phyloP scores from a whole-genome alignment of 2,888 invertebrate genomes.

The Opisthograptis luteolata region DNA sequence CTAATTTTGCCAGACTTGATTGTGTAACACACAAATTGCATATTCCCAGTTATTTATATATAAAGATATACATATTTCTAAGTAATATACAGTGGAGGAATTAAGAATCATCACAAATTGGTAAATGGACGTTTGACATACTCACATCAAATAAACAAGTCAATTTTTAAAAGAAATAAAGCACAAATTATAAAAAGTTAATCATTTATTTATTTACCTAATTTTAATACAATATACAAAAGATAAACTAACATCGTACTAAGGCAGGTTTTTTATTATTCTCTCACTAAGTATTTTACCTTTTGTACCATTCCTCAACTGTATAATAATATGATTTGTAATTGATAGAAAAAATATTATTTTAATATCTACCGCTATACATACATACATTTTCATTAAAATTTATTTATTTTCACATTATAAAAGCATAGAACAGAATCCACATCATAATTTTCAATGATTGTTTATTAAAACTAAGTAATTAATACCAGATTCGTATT shows the following conservation, averaged over 20 bases:
- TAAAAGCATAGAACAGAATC: constrained; percentile 61
- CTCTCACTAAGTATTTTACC: constrained; percentile 24
- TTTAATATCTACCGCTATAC: constrained; percentile 42
- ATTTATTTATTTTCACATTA: constrained; percentile 57
- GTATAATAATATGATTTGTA: constrained; percentile 60
- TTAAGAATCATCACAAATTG: constrained; percentile 61
- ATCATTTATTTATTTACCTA: constrained; percentile 3
- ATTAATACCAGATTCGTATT: constrained; percentile 49
- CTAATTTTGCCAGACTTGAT: constrained; percentile 29
- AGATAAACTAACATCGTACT: constrained; percentile 19
- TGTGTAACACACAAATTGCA: constrained; percentile 57
- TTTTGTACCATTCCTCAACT: constrained; percentile 65
- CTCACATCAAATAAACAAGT: constrained; percentile 34
- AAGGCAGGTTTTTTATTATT: constrained; percentile 29
- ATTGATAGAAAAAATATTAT: constrained; percentile 69
- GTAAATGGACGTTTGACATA: constrained; percentile 75
- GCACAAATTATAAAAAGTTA: constrained; percentile 19
- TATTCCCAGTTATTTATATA: constrained; percentile 52
- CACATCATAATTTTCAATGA: constrained; percentile 36
- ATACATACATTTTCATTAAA: constrained; percentile 50
- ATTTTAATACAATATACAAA: constrained; percentile 10
- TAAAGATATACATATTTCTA: constrained; percentile 49
- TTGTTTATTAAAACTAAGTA: constrained; percentile 45
- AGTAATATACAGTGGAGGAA: constrained; percentile 81
- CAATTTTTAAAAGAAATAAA: constrained; percentile 21